Evolutionary conservation across 1,140 invertebrate species (phyloP), one percentile per base, ranked within the genome.

Genomic region (Solenopsis fugax): DNA sequence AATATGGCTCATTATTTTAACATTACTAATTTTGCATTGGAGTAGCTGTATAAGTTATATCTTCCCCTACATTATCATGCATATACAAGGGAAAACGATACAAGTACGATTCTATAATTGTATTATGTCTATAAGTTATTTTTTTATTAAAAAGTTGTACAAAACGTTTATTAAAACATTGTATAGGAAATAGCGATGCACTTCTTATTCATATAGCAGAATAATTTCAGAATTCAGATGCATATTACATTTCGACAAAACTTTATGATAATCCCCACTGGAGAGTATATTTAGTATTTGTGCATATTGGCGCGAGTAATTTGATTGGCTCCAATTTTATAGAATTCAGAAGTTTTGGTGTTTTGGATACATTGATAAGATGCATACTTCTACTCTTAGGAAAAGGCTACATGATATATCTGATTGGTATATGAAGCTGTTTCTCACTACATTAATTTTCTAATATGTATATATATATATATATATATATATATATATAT

Each of bases 11-110:
- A n/a, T 76, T 41, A 16, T 91, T 7, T 58, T 93, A 18, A 92
- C 92, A 7, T 7, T 88, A 45, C 72, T 94, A 24, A 90, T 94
- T 58, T 89, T 93, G 80, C 94, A 94, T 58, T 94, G 93, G 94
- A 88, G 89, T 65, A 91, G 93, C 3, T 94, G 94, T 73, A 13
- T 93, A 21, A 92, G 88, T 54, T 92, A 92, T 7, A 62, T 78
- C 4, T 91, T 92, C 81, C 93, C 94, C 4, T 92, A 92, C n/a
- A 56, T 94, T 18, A 60, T 92, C n/a, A 65, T 89, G 29, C 90
- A 94, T 65, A 37, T 92, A 45, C 80, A 48, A 29, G 52, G 58
- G 45, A 75, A 58, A 12, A 41, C 52, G 1, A 81, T 91, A 6
- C 50, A 92, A 52, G 93, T 93, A 91, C 21, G 64, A 37, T 54